These are phyloP conservation scores for Ridgeia piscesae DNA, from an alignment of 1,140 invertebrate genomes.

Conservation along the genomic window DNA sequence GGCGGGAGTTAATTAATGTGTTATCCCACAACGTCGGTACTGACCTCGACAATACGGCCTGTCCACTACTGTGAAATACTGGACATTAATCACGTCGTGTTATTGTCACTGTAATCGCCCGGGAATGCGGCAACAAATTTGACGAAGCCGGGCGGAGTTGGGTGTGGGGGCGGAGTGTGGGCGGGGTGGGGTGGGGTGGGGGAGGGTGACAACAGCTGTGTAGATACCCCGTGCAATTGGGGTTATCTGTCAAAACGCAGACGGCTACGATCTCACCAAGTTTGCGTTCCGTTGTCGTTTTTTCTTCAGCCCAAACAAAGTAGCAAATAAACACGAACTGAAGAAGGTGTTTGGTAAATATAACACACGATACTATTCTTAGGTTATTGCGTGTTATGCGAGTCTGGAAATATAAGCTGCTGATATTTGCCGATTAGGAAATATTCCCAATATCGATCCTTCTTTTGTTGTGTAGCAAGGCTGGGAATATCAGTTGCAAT, in stretches of 20 bases:
- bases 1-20: background rate
- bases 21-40: background rate
- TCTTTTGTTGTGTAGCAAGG: too few species aligned
- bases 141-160: background rate
- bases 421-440: background rate
- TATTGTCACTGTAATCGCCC: background rate
- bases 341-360: background rate
- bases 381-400: background rate
- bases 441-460: background rate
- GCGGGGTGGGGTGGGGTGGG: background rate
- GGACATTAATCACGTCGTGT: background rate
- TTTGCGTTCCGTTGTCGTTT: background rate
- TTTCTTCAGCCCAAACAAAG: background rate
- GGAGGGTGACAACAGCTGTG: background rate
- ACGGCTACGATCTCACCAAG: background rate
- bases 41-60: background rate
- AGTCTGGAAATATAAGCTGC: too few species aligned
- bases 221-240: background rate
- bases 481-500: too few species aligned
- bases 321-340: background rate
- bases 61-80: background rate
- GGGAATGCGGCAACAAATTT: background rate
- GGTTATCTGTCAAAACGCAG: background rate
- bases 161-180: too few species aligned
- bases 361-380: background rate